phyloP scores from a whole-genome alignment of 2,888 invertebrate species.

The Scelioninae gen. 1 region DNA sequence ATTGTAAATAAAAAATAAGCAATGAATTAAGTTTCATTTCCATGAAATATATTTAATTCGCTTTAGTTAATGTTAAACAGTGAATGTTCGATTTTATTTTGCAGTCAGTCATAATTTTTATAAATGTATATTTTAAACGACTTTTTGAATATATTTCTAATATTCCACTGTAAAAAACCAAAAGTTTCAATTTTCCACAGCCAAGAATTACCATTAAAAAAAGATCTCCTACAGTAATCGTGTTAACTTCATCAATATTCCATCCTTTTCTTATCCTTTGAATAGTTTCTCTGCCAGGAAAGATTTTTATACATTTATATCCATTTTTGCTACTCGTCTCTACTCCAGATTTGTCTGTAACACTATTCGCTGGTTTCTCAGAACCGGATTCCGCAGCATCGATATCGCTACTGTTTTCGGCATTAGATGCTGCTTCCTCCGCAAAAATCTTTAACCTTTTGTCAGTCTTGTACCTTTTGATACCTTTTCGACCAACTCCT shows the following conservation, averaged over 20 bases:
- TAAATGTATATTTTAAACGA: too few species aligned
- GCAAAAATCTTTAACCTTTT: constrained; percentile 78
- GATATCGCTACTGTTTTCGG: constrained; percentile 87
- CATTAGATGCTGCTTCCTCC: constrained; percentile 74
- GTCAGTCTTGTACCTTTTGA: constrained; percentile 82
- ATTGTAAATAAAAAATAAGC: not conserved
- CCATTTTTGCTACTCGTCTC: constrained; percentile 73
- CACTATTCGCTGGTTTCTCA: constrained; percentile 84
- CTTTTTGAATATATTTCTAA: too few species aligned
- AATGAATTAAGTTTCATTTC: not conserved
- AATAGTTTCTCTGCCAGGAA: constrained; percentile 83
- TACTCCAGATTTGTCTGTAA: constrained; percentile 70
- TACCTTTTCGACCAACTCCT: constrained; percentile 82
- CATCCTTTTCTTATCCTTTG: constrained; percentile 87
- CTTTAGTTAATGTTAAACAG: too few species aligned
- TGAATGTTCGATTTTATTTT: too few species aligned
- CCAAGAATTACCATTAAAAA: constrained; percentile 90
- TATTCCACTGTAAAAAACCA: too few species aligned
- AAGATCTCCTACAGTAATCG: constrained; percentile 94
- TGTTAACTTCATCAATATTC: constrained; percentile 90
- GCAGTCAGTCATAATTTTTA: too few species aligned
- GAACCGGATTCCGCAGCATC: constrained; percentile 84
- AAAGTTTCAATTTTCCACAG: too few species aligned
- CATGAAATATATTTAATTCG: too few species aligned
- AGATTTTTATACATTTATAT: constrained; percentile 66